Evolutionary conservation across 2,113 vertebrate genomes (phyloP).

Genomic region (Diadophis punctatus): DNA sequence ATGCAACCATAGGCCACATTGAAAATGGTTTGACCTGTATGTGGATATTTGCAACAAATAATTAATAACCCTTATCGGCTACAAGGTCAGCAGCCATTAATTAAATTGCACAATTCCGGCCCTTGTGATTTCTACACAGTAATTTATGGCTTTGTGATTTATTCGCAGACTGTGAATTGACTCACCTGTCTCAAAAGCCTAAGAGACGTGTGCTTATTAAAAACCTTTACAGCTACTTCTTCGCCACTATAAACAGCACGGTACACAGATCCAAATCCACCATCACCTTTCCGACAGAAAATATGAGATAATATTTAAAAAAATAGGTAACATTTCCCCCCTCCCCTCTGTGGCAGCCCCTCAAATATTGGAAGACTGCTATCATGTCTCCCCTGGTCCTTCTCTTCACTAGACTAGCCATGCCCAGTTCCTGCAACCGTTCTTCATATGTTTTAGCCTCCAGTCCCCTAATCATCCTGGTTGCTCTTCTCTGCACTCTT

Average conservation of each 20-base stretch:
- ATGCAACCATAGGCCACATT: neutral
- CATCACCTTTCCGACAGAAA: conserved; percentile 75
- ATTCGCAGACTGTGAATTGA: neutral
- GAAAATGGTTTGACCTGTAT: neutral
- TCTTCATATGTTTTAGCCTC: no score
- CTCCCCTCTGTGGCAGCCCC: no score
- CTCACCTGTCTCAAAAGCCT: conserved; percentile 92
- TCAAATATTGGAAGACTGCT: no score
- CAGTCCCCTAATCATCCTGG: no score
- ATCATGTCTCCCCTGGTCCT: no score
- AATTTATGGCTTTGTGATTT: neutral
- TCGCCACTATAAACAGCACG: conserved; percentile 86
- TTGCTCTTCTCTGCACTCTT: no score
- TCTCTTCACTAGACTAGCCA: no score
- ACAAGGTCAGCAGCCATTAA: neutral
- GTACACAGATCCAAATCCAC: conserved; percentile 97
- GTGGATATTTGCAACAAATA: neutral
- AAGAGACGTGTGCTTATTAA: conserved; percentile 93
- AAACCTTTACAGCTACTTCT: conserved; percentile 95
- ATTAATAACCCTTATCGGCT: neutral
- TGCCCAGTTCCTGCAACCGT: no score
- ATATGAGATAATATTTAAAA: conserved; percentile 21
- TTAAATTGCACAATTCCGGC: neutral
- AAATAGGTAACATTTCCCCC: rapidly evolving
- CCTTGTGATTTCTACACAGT: neutral